Conservation (phyloP, 2,113 vertebrate species). For the Turnix velox region DNA sequence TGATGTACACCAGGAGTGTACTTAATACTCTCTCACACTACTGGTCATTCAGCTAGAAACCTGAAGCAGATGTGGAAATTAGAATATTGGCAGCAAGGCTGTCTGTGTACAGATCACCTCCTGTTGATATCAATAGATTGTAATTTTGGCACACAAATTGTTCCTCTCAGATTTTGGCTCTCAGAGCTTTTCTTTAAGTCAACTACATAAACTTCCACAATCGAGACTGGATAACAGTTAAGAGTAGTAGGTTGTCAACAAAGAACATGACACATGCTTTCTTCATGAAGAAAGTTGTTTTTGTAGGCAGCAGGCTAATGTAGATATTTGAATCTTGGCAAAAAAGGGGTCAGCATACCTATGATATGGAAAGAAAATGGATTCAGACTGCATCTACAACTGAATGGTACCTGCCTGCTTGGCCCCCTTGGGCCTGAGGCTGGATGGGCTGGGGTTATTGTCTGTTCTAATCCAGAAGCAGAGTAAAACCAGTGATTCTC, state of each 20-base stretch:
- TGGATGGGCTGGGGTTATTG: background rate
- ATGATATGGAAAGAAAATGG: background rate
- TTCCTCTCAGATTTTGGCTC: background rate
- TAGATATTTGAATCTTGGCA: background rate
- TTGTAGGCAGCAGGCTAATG: background rate
- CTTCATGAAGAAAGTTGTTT: background rate
- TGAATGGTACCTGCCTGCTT: background rate
- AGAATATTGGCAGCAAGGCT: background rate
- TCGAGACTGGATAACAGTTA: background rate
- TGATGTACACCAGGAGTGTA: background rate
- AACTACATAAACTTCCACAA: background rate
- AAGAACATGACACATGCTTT: background rate
- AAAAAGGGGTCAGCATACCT: accelerated
- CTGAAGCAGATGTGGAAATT: background rate
- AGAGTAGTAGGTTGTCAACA: background rate
- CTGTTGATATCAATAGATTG: background rate
- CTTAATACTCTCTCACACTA: background rate
- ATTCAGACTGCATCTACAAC: background rate
- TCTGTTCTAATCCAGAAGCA: background rate
- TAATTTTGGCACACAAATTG: background rate
- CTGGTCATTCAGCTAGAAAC: background rate
- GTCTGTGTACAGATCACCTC: background rate
- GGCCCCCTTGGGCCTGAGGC: background rate
- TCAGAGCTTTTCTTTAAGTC: background rate
- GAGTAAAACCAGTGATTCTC: background rate